Evolutionary conservation across 2,888 invertebrate genomes (phyloP).

Genomic region (Deilephila elpenor): DNA sequence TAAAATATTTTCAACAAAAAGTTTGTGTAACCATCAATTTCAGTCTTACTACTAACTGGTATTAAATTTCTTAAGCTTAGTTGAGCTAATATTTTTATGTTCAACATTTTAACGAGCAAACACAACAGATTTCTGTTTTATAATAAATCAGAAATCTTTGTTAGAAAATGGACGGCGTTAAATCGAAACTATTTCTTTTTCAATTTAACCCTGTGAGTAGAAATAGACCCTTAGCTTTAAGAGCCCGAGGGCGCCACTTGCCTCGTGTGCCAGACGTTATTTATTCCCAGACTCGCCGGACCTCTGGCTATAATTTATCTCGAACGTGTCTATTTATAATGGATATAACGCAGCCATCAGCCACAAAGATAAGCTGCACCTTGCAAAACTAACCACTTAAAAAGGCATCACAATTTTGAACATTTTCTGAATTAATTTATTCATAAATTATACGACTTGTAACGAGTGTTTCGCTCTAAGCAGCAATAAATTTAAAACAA

Average conservation of each 20-base stretch:
- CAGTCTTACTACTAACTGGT: too few relatives aligned
- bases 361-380: slow-evolving; percentile 30
- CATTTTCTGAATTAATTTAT: not conserved
- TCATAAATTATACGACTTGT: slow-evolving; percentile 9
- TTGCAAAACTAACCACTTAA: not conserved
- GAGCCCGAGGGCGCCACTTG: slow-evolving; percentile 10
- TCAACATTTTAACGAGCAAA: too few relatives aligned
- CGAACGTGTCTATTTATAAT: slow-evolving; percentile 55
- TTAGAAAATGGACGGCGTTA: not conserved
- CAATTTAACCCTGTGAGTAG: slow-evolving; percentile 4
- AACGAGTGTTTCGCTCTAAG: not conserved
- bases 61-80: too few relatives aligned
- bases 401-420: not conserved
- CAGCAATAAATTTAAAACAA: not conserved
- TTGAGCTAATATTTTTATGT: too few relatives aligned
- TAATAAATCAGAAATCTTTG: not conserved
- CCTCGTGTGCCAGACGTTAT: slow-evolving; percentile 49
- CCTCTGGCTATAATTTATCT: slow-evolving; percentile 52
- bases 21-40: too few relatives aligned
- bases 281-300: slow-evolving; percentile 56
- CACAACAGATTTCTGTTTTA: too few relatives aligned
- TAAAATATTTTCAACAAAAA: too few relatives aligned
- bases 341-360: slow-evolving; percentile 45
- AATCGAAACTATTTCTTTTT: slow-evolving; percentile 7
- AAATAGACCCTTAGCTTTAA: slow-evolving; percentile 21